Evolutionary conservation across 2,888 invertebrate species (phyloP).

Genomic region (Onchidella celtica): DNA sequence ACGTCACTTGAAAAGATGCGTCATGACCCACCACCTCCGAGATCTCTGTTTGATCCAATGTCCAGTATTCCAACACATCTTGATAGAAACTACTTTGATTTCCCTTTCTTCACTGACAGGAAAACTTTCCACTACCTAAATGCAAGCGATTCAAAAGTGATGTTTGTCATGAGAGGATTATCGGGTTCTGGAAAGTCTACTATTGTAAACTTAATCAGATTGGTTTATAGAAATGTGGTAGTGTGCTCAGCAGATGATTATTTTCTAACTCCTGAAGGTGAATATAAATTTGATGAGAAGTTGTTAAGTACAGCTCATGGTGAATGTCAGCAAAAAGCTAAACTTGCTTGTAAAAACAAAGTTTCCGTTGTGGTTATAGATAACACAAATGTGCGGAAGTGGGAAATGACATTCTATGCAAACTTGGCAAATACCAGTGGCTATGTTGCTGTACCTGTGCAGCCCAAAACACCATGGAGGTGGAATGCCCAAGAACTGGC

Average conservation of each 20-base stretch:
- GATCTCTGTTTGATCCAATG: background rate
- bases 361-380: conserved; percentile 76
- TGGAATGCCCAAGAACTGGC: conserved; percentile 71
- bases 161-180: conserved; percentile 79
- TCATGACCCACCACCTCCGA: background rate
- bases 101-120: conserved; percentile 64
- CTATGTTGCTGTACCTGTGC: conserved; percentile 76
- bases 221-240: conserved; percentile 62
- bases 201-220: conserved; percentile 67
- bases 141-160: conserved; percentile 60
- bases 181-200: conserved; percentile 80
- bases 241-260: conserved; percentile 79
- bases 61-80: background rate
- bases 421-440: conserved; percentile 66
- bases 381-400: conserved; percentile 78
- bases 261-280: conserved; percentile 67
- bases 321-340: conserved; percentile 71
- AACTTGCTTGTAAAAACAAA: conserved; percentile 63
- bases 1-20: no score
- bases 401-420: conserved; percentile 77
- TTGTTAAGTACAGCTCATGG: conserved; percentile 75
- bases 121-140: conserved; percentile 59
- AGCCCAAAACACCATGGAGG: conserved; percentile 78
- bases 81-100: conserved; percentile 50
- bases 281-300: conserved; percentile 67